Percentiles rank a stretch among this genome's conserved stretches.
Evolutionary conservation across 2,797 vertebrate genomes (phyloP).

Genomic region (Arremon brunneinucha): DNA sequence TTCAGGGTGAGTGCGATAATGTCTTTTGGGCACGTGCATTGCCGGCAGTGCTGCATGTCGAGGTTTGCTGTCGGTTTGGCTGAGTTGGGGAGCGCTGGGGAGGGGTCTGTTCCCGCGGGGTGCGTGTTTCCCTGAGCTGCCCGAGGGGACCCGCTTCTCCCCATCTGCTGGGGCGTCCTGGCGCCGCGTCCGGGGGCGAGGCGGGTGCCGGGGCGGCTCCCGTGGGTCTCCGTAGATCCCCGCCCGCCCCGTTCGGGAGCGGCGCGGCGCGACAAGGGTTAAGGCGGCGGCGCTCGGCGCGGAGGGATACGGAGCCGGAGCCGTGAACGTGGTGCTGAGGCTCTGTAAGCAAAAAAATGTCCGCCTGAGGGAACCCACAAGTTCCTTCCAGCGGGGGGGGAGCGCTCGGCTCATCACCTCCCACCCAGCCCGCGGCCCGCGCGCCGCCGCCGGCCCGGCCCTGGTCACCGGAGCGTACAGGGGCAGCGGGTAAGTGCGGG

Average conservation of each 20-base stretch:
- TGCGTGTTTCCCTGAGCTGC: neutral
- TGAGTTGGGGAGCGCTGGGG: neutral
- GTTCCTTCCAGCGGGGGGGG: constrained; percentile 84
- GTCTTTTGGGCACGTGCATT: neutral
- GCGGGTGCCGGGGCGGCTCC: neutral
- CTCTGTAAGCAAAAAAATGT: constrained; percentile 89
- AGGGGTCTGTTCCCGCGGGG: neutral
- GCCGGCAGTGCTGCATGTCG: neutral
- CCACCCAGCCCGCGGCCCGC: constrained; percentile 28
- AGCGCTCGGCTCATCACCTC: constrained; percentile 40
- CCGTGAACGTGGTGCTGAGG: constrained; percentile 86
- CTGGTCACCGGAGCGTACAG: neutral
- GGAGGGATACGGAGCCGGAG: constrained; percentile 86
- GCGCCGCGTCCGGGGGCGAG: neutral
- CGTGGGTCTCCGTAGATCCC: neutral
- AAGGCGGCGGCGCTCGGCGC: constrained; percentile 76
- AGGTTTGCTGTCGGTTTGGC: neutral
- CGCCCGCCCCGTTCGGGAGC: neutral
- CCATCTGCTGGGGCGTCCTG: neutral
- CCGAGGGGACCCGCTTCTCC: neutral
- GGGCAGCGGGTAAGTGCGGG: neutral
- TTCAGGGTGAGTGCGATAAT: fast-evolving
- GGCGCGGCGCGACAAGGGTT: constrained; percentile 26
- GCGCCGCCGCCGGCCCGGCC: constrained; percentile 48
- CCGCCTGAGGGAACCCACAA: constrained; percentile 97